Percentiles rank a stretch among this genome's conserved stretches.
These are phyloP conservation scores for Chaitophorus viminalis DNA, from an alignment of 2,888 invertebrate species.

Conservation along the genomic window DNA sequence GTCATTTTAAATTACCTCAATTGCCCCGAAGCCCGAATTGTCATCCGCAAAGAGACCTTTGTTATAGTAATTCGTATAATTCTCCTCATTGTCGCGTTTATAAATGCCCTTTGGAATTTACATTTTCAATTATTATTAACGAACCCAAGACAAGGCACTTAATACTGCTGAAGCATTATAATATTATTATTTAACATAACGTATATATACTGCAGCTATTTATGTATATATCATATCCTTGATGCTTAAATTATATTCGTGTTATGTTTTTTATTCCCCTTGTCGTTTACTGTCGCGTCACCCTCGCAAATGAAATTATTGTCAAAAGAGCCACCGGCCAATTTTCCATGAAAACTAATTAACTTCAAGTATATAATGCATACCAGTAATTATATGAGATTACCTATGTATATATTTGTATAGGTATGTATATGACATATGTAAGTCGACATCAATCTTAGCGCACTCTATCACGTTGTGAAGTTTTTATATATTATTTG, in stretches of 20 bases:
- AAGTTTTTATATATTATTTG: not conserved
- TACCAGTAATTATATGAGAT: not conserved
- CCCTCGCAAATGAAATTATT: conserved; percentile 4
- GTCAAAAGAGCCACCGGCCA: conserved; percentile 9
- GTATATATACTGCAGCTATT: not conserved
- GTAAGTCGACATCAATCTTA: not conserved
- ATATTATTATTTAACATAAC: not conserved
- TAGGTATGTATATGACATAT: not conserved
- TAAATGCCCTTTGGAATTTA: conserved; percentile 50
- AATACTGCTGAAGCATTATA: not conserved
- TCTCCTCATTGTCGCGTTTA: not conserved
- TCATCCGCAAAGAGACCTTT: conserved; percentile 54
- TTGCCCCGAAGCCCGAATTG: conserved; percentile 38
- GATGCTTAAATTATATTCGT: conserved; percentile 5
- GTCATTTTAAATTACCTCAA: conserved; percentile 57
- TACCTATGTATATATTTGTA: too few species aligned
- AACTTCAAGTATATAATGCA: not conserved
- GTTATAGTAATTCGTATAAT: not conserved
- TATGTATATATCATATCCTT: not conserved
- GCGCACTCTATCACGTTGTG: too few species aligned
- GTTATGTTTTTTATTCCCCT: not conserved
- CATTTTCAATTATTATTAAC: conserved; percentile 58
- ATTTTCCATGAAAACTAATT: conserved; percentile 9
- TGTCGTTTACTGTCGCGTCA: not conserved
- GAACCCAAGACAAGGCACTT: conserved; percentile 19